Base-by-base conservation (phyloP, 2,113 vertebrate genomes). In the Carollia perspicillata region DNA sequence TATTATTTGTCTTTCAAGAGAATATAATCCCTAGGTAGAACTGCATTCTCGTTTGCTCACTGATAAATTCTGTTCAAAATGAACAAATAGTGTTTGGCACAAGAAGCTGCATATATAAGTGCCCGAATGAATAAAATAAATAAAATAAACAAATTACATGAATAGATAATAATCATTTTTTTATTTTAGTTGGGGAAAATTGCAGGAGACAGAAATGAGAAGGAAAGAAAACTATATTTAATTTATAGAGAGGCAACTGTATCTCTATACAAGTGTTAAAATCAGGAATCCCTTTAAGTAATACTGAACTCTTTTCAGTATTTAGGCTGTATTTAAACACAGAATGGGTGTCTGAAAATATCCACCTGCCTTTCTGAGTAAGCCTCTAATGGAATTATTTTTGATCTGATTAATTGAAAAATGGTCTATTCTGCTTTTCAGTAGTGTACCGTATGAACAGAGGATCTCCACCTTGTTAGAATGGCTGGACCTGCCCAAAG, bases 401-500 rank as follows among this genome's bases (percentile, higher is more conserved):
- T 87, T 96, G 4, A 26, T 77, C 49, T 3, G 23, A 66, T 35
- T 66, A 12, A 12, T 37, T 81, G 6, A 49, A 75, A 47, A 47
- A 12, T 0, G 23, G 37, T 89, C 33, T 75, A 26, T 37, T 83
- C 9, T 65, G 28, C 22, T 33, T 88, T 93, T 8, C 79, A 99
- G 99, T 5, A 97, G 96, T 0, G 0, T 98, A 83, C 0, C 65
- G 8, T 98, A 97, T 92, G 98, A 98, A 96, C 4, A 96, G 33
- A 99, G 99, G 90, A 96, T 99, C 93, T 96, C 84, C 69, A 91
- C 94, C 35, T 0, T 99, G 92, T 58, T 99, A 81, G 77, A 98
- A 9, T 99, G 99, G 99, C 94, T 99, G 85, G 98, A 98, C 96
- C 94, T 98, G 20, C 84, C 96, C 84, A 97, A 98, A 23, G 37